A percentile compares a stretch with the other conserved stretches of the same genome.
Conservation (phyloP, 2,797 vertebrate species). For the Dicrostonyx torquatus region DNA sequence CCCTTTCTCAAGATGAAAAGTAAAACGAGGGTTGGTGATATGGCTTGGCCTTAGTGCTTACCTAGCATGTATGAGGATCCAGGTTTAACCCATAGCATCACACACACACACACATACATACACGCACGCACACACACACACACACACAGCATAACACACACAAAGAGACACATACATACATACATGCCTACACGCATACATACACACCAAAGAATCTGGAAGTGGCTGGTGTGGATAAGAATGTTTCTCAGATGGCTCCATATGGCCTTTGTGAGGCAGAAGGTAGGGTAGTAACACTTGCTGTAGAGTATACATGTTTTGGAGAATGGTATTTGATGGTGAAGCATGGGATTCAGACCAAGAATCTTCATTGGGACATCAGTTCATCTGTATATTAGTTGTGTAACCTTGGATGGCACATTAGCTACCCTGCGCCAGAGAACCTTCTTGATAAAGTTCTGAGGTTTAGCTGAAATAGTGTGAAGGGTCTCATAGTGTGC, state of each 20-base stretch:
- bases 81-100: background rate
- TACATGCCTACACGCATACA: background rate
- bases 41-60: background rate
- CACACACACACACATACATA: background rate
- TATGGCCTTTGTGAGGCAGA: background rate
- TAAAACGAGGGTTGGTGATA: background rate
- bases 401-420: background rate
- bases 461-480: background rate
- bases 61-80: background rate
- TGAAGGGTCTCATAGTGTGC: background rate
- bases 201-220: background rate
- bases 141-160: background rate
- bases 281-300: no score
- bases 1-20: background rate
- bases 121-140: background rate
- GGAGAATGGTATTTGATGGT: background rate
- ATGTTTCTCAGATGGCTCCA: background rate
- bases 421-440: background rate
- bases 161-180: background rate
- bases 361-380: background rate
- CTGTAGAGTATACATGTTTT: background rate
- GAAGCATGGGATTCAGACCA: background rate
- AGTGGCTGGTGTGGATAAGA: background rate
- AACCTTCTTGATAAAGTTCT: constrained; percentile 10
- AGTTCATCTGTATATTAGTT: background rate